These are phyloP conservation scores for Glaucidium brasilianum DNA, from an alignment of 2,113 vertebrate genomes.

Conservation along the genomic window DNA sequence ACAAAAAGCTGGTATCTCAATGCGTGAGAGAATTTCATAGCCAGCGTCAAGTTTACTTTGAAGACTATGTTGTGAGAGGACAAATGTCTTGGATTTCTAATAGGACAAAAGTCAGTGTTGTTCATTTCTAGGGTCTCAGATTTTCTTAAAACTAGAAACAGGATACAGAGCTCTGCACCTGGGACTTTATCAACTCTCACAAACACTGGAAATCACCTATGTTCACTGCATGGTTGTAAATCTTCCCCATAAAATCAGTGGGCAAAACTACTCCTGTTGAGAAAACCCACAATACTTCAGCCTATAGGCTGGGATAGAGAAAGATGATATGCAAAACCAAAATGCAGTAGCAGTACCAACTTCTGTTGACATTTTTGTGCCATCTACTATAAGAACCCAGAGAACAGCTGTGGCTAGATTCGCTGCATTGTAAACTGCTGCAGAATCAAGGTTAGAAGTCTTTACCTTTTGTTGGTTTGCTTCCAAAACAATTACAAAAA, in stretches of 20 bases:
- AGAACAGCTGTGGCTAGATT: background rate
- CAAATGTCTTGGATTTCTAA: background rate
- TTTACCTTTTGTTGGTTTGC: background rate
- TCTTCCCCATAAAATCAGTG: background rate
- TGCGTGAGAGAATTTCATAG: constrained; percentile 1
- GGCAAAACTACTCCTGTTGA: background rate
- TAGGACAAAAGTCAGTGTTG: background rate
- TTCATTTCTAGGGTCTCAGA: background rate
- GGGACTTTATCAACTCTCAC: background rate
- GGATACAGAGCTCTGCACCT: background rate
- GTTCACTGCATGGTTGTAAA: background rate
- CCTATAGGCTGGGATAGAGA: background rate
- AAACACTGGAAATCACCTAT: background rate
- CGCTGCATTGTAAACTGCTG: background rate
- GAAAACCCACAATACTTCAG: background rate
- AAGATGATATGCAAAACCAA: background rate
- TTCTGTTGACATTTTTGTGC: background rate
- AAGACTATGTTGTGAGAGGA: background rate
- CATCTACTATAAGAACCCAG: background rate
- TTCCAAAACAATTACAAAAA: background rate
- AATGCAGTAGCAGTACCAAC: background rate
- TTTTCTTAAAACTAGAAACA: background rate
- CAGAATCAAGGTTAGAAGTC: background rate
- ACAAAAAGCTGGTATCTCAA: constrained; percentile 35
- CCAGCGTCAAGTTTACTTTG: constrained; percentile 60